Evolutionary conservation across 1,140 invertebrate species (phyloP).

Genomic region (Gerris buenoi): DNA sequence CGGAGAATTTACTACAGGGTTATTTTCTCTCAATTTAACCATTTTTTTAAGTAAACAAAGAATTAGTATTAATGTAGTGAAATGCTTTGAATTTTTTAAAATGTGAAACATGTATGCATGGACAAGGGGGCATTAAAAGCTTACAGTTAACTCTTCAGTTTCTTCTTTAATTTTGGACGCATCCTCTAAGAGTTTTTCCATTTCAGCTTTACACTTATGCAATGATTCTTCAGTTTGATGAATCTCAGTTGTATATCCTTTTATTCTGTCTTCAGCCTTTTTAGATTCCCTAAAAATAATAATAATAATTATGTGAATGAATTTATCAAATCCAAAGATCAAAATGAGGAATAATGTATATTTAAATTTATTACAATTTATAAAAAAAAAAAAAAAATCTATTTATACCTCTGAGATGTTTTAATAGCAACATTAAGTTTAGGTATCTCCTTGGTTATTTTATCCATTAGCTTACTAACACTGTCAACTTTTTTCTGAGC

Average conservation of each 20-base stretch:
- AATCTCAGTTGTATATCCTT: constrained; percentile 54
- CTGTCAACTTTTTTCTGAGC: constrained; percentile 55
- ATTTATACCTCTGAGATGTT: constrained; percentile 53
- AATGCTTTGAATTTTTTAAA: too few relatives aligned
- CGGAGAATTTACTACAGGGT: too few relatives aligned
- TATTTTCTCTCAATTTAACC: too few relatives aligned
- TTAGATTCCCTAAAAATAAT: constrained; percentile 60
- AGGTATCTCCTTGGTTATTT: constrained; percentile 51
- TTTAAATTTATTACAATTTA: too few relatives aligned
- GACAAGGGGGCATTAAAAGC: too few relatives aligned
- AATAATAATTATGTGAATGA: too few relatives aligned
- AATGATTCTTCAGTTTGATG: constrained; percentile 42
- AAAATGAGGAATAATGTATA: too few relatives aligned
- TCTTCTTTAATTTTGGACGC: constrained; percentile 37
- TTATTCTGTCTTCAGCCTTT: constrained; percentile 52
- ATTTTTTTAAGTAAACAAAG: too few relatives aligned
- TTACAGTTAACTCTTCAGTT: constrained; percentile 30
- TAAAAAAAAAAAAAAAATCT: too few relatives aligned
- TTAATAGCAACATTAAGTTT: constrained; percentile 68
- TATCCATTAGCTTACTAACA: constrained; percentile 49
- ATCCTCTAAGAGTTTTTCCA: constrained; percentile 38
- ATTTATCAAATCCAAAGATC: too few relatives aligned
- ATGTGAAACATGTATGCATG: too few relatives aligned
- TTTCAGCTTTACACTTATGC: constrained; percentile 41
- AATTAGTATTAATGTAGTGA: too few relatives aligned